Evolutionary conservation across 2,797 vertebrate species (phyloP).

Genomic region (Synanceia verrucosa): DNA sequence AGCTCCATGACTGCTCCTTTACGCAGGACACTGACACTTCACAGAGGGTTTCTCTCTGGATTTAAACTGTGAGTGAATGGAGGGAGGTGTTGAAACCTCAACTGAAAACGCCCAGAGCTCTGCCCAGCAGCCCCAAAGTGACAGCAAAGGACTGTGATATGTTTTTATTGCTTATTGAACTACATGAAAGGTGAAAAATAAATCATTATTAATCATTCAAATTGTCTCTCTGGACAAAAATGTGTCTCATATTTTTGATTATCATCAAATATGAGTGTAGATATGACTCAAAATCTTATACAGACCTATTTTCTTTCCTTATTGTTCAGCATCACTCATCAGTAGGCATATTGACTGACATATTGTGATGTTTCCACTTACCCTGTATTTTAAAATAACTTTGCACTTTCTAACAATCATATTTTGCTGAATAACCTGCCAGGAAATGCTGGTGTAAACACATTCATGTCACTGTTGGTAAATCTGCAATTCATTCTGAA

Average conservation of each 20-base stretch:
- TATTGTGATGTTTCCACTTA: background rate
- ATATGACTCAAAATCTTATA: background rate
- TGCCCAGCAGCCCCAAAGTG: constrained; percentile 20
- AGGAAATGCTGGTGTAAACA: background rate
- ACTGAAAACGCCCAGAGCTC: constrained; percentile 63
- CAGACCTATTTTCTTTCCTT: background rate
- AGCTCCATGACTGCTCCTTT: constrained; percentile 66
- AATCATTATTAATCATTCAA: background rate
- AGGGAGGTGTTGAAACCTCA: constrained; percentile 59
- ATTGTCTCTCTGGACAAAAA: background rate
- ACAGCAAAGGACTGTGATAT: background rate
- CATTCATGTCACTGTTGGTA: background rate
- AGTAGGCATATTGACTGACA: background rate
- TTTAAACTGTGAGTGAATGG: constrained; percentile 27
- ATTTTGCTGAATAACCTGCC: background rate
- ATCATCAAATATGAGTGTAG: background rate
- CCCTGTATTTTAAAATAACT: background rate
- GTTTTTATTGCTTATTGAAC: background rate
- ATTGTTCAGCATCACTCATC: background rate
- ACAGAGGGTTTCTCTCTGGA: constrained; percentile 16
- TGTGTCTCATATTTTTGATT: background rate
- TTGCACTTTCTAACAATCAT: background rate
- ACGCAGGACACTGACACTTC: constrained; percentile 35
- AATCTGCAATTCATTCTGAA: background rate
- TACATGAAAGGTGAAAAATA: background rate